Percentiles rank a stretch among this genome's conserved stretches.
phyloP scores from a whole-genome alignment of 2,113 vertebrate genomes.

The Rhea pennata region DNA sequence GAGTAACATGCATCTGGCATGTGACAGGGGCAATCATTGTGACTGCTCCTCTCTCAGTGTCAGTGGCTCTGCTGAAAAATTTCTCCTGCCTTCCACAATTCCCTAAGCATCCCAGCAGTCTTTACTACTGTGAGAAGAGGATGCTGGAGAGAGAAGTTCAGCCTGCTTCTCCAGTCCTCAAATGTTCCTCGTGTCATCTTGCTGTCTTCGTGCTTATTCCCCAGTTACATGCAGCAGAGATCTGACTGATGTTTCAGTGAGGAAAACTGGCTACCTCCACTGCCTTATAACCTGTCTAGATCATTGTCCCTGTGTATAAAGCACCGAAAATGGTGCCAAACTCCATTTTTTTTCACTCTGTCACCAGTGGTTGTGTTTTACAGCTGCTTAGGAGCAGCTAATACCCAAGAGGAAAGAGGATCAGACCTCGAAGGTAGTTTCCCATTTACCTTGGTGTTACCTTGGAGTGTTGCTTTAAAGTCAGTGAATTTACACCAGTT shows the following conservation, averaged over 20 bases:
- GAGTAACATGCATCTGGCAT: background rate
- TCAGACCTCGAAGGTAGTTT: background rate
- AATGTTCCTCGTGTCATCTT: background rate
- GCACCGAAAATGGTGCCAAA: background rate
- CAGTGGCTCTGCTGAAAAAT: background rate
- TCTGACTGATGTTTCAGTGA: background rate
- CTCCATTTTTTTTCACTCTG: background rate
- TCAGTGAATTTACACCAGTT: background rate
- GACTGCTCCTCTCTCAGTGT: background rate
- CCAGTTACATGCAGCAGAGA: background rate
- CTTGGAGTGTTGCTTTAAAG: background rate
- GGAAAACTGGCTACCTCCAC: no score
- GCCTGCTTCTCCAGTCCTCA: background rate
- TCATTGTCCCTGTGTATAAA: background rate
- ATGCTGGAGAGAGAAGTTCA: background rate
- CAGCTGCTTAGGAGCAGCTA: background rate
- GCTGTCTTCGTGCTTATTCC: background rate
- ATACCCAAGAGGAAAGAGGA: background rate
- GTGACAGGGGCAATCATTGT: background rate
- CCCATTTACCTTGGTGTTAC: background rate
- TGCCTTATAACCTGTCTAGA: background rate
- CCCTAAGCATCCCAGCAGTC: background rate
- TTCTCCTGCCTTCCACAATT: background rate
- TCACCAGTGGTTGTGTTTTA: background rate
- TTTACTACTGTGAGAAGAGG: background rate